These are phyloP conservation scores for Pipistrellus pipistrellus DNA, from an alignment of 2,797 vertebrate species.

Conservation along the genomic window DNA sequence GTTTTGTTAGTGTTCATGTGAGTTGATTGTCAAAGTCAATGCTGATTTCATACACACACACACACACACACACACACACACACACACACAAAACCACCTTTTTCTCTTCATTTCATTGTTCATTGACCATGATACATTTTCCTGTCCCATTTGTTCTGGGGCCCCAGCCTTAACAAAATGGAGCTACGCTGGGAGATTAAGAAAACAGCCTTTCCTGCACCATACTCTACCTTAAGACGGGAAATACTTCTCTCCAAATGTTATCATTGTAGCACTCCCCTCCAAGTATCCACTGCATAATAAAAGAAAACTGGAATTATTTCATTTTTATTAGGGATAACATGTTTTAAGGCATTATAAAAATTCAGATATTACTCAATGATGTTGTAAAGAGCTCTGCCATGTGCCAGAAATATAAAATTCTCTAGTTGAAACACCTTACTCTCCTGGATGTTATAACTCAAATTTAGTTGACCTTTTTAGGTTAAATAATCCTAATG, in stretches of 20 bases:
- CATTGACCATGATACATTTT: neutral
- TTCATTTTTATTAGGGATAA: conserved; percentile 36
- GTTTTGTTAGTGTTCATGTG: neutral
- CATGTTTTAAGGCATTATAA: neutral
- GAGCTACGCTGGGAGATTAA: neutral
- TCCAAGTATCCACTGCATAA: neutral
- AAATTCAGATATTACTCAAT: neutral
- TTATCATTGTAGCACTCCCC: neutral
- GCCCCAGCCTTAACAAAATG: neutral
- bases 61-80: neutral
- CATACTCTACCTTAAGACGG: neutral
- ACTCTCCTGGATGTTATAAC: neutral
- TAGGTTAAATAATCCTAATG: neutral
- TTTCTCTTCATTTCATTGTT: conserved; percentile 15
- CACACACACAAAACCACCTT: too few relatives aligned
- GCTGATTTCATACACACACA: neutral
- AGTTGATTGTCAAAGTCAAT: neutral
- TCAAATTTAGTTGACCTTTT: conserved; percentile 43
- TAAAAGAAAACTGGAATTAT: neutral
- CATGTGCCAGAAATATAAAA: neutral
- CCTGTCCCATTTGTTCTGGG: neutral
- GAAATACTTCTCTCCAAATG: neutral
- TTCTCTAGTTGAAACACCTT: neutral
- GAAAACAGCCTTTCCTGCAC: neutral
- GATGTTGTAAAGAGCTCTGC: neutral